Evolutionary conservation across 2,888 invertebrate genomes (phyloP), one percentile per base, ranked within the genome.

Genomic region (Agrotis exclamationis): DNA sequence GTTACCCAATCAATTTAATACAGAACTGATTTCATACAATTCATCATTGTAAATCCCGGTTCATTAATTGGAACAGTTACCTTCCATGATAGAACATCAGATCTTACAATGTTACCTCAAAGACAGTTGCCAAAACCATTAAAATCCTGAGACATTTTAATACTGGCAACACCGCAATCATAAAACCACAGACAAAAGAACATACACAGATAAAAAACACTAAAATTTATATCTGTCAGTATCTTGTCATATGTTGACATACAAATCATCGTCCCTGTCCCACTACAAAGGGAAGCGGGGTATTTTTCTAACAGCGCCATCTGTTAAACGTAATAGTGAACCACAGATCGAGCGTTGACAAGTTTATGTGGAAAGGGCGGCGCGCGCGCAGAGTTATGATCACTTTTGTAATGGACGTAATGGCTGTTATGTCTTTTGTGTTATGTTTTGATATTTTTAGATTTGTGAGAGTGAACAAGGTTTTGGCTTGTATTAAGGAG

Each of bases 281-380:
- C 57, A 77, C 66, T 81, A 86, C 85, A 86, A 86, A 86, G 85
- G 69, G 77, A 69, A 67, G 60, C 53, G 66, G 78, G 74, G 64
- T 79, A 82, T 84, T 86, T 86, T 79, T 75, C 77, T 76, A 75
- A 82, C 76, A 84, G 58, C 81, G 86, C 82, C 86, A 86, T 86
- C 86, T 86, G 86, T 86, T 78, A 68, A 79, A 73, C 81, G 83
- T 85, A 80, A 82, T 79, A 81, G 82, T 65, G 73, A 83, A 86
- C 87, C 85, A 89, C 91, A 91, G 90, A 91, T 90, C 88, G 86
- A 84, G 79, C 82, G 92, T 74, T 92, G 93, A 93, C 93, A 92
- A 92, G 79, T 93, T 93, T 90, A 93, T 90, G 80, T 33, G 67
- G 53, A 86, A 60, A 53, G 75, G 78, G 82, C 79, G 82, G 85